Evolutionary conservation across 1,140 invertebrate genomes (phyloP).

Genomic region (Brachionus rotundiformis): DNA sequence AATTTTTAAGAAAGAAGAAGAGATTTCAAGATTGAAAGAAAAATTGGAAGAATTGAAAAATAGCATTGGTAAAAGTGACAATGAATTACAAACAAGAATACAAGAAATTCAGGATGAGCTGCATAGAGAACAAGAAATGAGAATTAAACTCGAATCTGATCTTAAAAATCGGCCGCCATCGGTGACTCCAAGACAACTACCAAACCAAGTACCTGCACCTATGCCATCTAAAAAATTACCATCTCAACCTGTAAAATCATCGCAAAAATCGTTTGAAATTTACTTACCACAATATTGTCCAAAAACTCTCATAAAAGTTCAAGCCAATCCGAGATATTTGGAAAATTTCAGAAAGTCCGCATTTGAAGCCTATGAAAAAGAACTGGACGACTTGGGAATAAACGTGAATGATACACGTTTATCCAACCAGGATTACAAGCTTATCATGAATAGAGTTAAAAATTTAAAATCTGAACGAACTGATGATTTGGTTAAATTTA

Average conservation of each 20-base stretch:
- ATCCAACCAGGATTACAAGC: conserved; percentile 6
- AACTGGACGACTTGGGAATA: conserved; percentile 25
- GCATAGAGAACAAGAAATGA: not conserved
- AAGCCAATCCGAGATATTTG: not conserved
- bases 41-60: conserved; percentile 25
- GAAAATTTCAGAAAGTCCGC: not conserved
- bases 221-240: not conserved
- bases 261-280: not conserved
- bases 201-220: not conserved
- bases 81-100: conserved; percentile 12
- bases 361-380: conserved; percentile 28
- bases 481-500: conserved; percentile 32
- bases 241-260: not conserved
- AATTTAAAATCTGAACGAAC: not conserved
- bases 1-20: conserved; percentile 8
- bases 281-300: conserved; percentile 38
- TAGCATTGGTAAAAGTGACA: conserved; percentile 26
- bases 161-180: conserved; percentile 40
- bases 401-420: conserved; percentile 2
- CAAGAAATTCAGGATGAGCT: conserved; percentile 3
- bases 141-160: conserved; percentile 9
- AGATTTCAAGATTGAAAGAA: not conserved
- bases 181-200: conserved; percentile 28
- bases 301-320: not conserved
- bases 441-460: conserved; percentile 32